phyloP scores from a whole-genome alignment of 2,888 invertebrate species.

The Amblyjoppa proteus region DNA sequence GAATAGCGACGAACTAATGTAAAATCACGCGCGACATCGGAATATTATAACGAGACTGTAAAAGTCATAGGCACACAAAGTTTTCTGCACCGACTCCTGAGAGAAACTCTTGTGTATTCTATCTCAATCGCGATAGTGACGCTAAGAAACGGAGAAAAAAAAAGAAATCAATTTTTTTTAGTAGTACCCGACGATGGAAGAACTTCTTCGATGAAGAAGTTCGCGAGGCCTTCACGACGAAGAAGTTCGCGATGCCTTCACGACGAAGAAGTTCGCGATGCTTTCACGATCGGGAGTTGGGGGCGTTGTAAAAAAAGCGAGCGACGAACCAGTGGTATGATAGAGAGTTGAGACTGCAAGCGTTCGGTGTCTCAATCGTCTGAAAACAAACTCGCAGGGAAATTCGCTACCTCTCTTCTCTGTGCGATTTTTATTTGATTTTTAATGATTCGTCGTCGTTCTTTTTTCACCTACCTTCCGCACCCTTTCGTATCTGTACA shows the following conservation, averaged over 20 bases:
- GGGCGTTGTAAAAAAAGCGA: constrained; percentile 32
- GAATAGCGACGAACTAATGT: not conserved
- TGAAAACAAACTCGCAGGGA: constrained; percentile 45
- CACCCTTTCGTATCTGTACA: constrained; percentile 27
- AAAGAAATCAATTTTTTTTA: constrained; percentile 1
- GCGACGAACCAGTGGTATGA: constrained; percentile 46
- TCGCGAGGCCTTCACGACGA: constrained; percentile 62
- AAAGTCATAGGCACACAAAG: not conserved
- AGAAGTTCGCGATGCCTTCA: constrained; percentile 56
- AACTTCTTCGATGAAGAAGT: not conserved
- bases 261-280: constrained; percentile 74
- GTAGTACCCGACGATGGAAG: not conserved
- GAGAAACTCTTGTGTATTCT: constrained; percentile 2
- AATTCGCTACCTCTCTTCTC: constrained; percentile 15
- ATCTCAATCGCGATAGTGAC: not conserved
- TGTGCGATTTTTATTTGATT: constrained; percentile 33
- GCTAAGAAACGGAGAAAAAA: constrained; percentile 22
- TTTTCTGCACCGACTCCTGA: not conserved
- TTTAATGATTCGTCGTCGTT: constrained; percentile 51
- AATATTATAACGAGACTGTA: not conserved
- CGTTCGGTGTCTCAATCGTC: constrained; percentile 54
- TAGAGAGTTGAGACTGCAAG: constrained; percentile 62
- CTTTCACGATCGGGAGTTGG: constrained; percentile 75
- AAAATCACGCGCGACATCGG: not conserved
- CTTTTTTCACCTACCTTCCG: constrained; percentile 55